Conservation (phyloP, 2,888 invertebrate species). For the Papilio elwesi region DNA sequence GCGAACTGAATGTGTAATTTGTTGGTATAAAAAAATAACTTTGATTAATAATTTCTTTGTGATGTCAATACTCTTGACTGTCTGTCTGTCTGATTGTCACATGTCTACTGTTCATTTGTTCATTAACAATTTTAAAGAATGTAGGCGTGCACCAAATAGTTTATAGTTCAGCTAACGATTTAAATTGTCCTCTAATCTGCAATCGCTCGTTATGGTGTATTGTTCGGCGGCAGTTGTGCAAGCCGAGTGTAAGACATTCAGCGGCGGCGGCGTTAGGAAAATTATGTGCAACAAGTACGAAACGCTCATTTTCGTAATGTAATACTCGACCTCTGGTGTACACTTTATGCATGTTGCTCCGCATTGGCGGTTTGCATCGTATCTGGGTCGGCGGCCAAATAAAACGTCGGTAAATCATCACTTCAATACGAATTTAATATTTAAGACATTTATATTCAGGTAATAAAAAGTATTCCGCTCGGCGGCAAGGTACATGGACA, state of each 20-base stretch:
- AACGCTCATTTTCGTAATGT: slow-evolving; percentile 47
- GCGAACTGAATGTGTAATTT: too few relatives aligned
- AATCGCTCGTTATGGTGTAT: slow-evolving; percentile 27
- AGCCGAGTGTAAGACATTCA: slow-evolving; percentile 24
- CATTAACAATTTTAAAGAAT: neutral
- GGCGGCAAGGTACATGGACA: slow-evolving; percentile 83
- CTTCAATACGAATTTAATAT: slow-evolving; percentile 72
- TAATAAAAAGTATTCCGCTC: slow-evolving; percentile 79
- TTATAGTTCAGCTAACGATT: slow-evolving; percentile 3
- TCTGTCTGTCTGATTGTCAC: neutral
- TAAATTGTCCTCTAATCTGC: slow-evolving; percentile 14
- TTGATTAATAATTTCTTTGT: too few relatives aligned
- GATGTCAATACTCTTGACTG: too few relatives aligned
- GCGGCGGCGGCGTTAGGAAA: slow-evolving; percentile 55
- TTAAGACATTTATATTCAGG: slow-evolving; percentile 72
- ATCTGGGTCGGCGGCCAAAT: slow-evolving; percentile 52
- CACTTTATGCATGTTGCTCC: slow-evolving; percentile 44
- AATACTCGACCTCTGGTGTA: slow-evolving; percentile 51
- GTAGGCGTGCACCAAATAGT: neutral
- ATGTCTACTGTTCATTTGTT: neutral
- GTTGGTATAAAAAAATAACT: too few relatives aligned
- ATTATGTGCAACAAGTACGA: slow-evolving; percentile 59
- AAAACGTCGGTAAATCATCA: slow-evolving; percentile 62
- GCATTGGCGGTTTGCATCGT: slow-evolving; percentile 42
- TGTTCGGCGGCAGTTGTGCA: slow-evolving; percentile 29